Evolutionary conservation across 2,888 invertebrate genomes (phyloP).

Genomic region (Pteria penguin): DNA sequence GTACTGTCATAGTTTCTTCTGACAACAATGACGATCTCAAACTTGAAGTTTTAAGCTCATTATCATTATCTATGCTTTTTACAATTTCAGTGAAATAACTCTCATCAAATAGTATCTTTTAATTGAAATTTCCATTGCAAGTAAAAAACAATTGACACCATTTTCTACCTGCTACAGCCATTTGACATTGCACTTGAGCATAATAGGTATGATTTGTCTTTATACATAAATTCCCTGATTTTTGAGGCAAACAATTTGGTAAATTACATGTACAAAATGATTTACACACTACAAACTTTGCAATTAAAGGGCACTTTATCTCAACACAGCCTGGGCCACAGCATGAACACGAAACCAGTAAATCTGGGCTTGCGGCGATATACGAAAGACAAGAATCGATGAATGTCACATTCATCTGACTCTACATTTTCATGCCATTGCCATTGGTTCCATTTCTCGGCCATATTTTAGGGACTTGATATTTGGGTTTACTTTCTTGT

Average conservation of each 20-base stretch:
- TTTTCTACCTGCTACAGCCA: neutral
- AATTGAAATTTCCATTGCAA: neutral
- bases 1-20: no score
- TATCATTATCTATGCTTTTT: neutral
- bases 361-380: constrained; percentile 19
- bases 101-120: neutral
- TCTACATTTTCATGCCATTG: neutral
- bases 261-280: constrained; percentile 15
- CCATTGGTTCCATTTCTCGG: constrained; percentile 16
- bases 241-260: constrained; percentile 1
- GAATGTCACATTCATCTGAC: constrained; percentile 8
- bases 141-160: constrained; percentile 1
- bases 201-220: constrained; percentile 4
- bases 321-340: constrained; percentile 21
- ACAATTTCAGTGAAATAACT: constrained; percentile 9
- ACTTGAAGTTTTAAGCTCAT: no score
- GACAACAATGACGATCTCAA: no score
- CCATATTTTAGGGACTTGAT: constrained; percentile 19
- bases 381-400: neutral
- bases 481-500: constrained; percentile 11
- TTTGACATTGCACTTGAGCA: constrained; percentile 9
- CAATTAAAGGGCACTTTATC: constrained; percentile 18
- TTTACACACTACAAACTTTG: constrained; percentile 4
- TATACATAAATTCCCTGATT: neutral
- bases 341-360: constrained; percentile 15